phyloP scores from a whole-genome alignment of 2,888 invertebrate species.

The Tiliacea aurago region DNA sequence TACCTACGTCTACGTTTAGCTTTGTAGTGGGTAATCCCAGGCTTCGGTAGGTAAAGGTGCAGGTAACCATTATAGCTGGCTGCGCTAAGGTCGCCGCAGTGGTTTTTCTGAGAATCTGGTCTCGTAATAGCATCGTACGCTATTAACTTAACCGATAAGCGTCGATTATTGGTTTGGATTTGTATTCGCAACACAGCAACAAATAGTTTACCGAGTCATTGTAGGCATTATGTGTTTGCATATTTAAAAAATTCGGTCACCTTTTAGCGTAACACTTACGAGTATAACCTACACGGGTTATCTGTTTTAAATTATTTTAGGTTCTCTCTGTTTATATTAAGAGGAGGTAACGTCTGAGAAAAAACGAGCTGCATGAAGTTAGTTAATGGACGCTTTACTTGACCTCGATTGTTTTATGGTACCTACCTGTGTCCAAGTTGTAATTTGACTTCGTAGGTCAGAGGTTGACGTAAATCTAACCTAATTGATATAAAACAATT shows the following conservation, averaged over 20 bases:
- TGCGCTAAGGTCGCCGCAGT: slow-evolving; percentile 67
- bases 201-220: slow-evolving; percentile 56
- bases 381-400: slow-evolving; percentile 37
- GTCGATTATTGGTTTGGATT: slow-evolving; percentile 69
- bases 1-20: slow-evolving; percentile 28
- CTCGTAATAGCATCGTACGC: slow-evolving; percentile 68
- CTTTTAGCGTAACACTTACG: slow-evolving; percentile 1
- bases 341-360: neutral
- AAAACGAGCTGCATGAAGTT: slow-evolving; percentile 14
- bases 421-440: slow-evolving; percentile 20
- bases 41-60: slow-evolving; percentile 39
- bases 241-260: slow-evolving; percentile 37
- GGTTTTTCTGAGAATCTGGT: slow-evolving; percentile 73
- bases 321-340: slow-evolving; percentile 15
- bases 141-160: slow-evolving; percentile 74
- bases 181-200: slow-evolving; percentile 59
- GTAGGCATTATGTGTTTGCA: slow-evolving; percentile 37
- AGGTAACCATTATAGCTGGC: slow-evolving; percentile 58
- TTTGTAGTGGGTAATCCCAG: slow-evolving; percentile 61
- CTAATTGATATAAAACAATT: slow-evolving; percentile 18
- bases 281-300: neutral
- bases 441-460: slow-evolving; percentile 12
- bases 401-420: slow-evolving; percentile 37
- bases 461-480: slow-evolving; percentile 1
- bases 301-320: slow-evolving; percentile 25